Base-by-base conservation (phyloP, 2,113 vertebrate species). In the Clupea harengus region DNA sequence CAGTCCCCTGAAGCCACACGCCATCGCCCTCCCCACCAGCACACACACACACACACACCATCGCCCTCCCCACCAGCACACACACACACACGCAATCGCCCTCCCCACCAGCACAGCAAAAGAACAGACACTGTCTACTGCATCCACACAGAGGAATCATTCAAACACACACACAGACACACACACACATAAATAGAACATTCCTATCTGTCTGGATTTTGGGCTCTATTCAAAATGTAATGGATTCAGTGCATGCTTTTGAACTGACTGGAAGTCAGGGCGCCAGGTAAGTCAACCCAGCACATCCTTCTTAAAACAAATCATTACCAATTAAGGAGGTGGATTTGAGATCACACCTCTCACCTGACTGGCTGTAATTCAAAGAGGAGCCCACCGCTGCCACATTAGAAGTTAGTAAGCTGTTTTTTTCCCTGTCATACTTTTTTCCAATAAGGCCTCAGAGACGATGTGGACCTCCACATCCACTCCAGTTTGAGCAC, bases 321-420 rank as follows among this genome's bases (percentile, higher is more conserved):
- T 78, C 72, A 13, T 32, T 78, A 5, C 72, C 72, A 32, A 78
- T 78, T 78, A 78, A 78, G 72, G 28, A 78, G 72, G 28, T 78
- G 25, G 39, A 39, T 32, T 78, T 15, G 72, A 78, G 60, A 9
- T n/a, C 5, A 6, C 72, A 39, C 17, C 72, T 78, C 72, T 78
- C 72, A 39, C 13, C 72, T 39, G 28, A 78, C 72, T 78, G 28
- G 13, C 72, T 78, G 28, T 39, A 44, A 78, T 78, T 75, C 13
- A 75, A 75, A 78, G 72, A 3, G 4, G 72, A 17, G 28, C 11
- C 28, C 13, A 32, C 28, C 11, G 11, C 72, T 15, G 72, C 72
- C 72, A 44, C 32, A 11, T 39, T 11, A 0, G 0, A 78, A 78
- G 39, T 78, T 2, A 44, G 8, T 32, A 67, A 9, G 25, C 11